phyloP scores from a whole-genome alignment of 2,888 invertebrate genomes.

The Cancer borealis region DNA sequence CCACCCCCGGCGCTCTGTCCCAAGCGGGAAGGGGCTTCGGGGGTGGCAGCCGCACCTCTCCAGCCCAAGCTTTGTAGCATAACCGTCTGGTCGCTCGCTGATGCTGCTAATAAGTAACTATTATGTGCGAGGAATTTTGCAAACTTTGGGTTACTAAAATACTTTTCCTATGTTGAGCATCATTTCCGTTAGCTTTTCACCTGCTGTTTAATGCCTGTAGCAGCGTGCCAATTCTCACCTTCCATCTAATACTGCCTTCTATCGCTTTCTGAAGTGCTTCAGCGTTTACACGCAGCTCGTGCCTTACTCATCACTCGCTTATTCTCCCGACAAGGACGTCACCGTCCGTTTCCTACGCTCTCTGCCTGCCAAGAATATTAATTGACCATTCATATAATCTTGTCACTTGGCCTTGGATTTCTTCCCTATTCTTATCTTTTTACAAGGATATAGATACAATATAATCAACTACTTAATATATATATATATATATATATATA shows the following conservation, averaged over 20 bases:
- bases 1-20: background rate
- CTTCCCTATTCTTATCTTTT: background rate
- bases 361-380: background rate
- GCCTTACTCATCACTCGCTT: conserved; percentile 26
- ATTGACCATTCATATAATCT: background rate
- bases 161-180: background rate
- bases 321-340: background rate
- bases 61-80: conserved; percentile 63
- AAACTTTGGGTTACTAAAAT: conserved; percentile 42
- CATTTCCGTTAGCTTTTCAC: background rate
- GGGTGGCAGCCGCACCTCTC: conserved; percentile 10
- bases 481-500: conserved; percentile 49
- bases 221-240: background rate
- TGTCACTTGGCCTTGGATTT: background rate
- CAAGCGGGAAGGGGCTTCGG: background rate
- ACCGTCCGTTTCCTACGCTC: background rate
- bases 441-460: background rate
- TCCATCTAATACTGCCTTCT: background rate
- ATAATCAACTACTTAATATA: background rate
- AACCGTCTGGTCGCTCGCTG: conserved; percentile 29
- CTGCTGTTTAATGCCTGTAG: background rate
- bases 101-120: conserved; percentile 31
- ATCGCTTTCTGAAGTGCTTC: background rate
- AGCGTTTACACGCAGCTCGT: background rate
- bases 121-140: conserved; percentile 6